These are phyloP conservation scores for Tryphoninae sp. DNA, from an alignment of 2,888 invertebrate genomes.

Conservation along the genomic window DNA sequence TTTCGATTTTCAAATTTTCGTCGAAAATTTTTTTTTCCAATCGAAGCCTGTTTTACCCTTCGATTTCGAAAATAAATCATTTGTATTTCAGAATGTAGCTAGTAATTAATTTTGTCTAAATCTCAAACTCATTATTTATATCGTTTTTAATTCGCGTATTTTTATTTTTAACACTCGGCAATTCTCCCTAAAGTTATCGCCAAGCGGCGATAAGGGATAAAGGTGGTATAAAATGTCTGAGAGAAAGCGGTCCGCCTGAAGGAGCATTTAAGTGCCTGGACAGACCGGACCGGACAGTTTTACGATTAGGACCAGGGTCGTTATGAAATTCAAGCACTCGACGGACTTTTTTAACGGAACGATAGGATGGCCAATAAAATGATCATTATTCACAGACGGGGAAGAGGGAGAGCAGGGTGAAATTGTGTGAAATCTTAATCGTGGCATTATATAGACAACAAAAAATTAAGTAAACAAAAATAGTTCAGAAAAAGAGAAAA, in stretches of 20 bases:
- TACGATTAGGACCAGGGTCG: slow-evolving; percentile 57
- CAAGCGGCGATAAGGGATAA: neutral
- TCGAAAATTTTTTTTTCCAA: neutral
- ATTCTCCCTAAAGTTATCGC: slow-evolving; percentile 15
- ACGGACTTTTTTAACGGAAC: slow-evolving; percentile 43
- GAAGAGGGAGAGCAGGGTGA: neutral
- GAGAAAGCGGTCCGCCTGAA: slow-evolving; percentile 25
- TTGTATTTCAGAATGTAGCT: no score
- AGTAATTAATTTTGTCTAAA: no score
- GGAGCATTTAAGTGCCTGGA: slow-evolving; percentile 53
- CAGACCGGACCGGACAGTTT: slow-evolving; percentile 53
- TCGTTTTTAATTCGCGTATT: neutral
- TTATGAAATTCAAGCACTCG: slow-evolving; percentile 40
- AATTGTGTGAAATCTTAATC: slow-evolving; percentile 1
- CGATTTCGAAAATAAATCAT: no score
- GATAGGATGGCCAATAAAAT: slow-evolving; percentile 46
- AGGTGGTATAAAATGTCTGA: slow-evolving; percentile 28
- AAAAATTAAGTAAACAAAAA: neutral
- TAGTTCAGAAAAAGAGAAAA: neutral
- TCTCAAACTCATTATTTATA: neutral
- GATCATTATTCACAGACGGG: slow-evolving; percentile 37
- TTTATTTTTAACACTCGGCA: neutral
- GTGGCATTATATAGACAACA: neutral
- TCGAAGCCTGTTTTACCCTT: neutral
- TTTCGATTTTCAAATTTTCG: neutral